phyloP scores from a whole-genome alignment of 2,113 vertebrate genomes.

The Calyptommatus sinebrachiatus region DNA sequence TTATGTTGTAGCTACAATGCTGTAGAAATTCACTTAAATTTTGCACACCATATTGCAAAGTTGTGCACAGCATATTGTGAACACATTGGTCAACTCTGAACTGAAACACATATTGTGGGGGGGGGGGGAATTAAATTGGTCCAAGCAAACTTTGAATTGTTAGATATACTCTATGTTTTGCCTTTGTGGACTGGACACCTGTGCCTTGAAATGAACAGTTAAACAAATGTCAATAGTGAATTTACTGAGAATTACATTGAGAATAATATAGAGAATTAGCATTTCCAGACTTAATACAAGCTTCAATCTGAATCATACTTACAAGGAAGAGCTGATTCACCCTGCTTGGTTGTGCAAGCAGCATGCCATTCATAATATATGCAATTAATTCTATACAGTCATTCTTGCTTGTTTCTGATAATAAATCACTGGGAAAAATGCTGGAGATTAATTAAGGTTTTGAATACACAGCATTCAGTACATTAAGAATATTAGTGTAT shows the following conservation, averaged over 20 bases:
- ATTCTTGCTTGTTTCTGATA: background rate
- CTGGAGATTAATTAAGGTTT: slow-evolving; percentile 27
- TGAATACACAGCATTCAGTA: slow-evolving; percentile 23
- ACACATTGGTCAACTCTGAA: no score
- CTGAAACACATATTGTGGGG: no score
- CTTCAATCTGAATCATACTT: background rate
- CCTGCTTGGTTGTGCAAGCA: background rate
- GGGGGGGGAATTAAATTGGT: no score
- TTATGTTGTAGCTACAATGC: no score
- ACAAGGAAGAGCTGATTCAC: background rate
- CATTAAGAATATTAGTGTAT: slow-evolving; percentile 38
- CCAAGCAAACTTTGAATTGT: no score
- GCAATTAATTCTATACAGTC: background rate
- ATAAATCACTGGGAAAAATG: background rate
- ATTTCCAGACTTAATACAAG: background rate
- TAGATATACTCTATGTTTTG: no score
- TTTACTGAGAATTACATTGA: no score
- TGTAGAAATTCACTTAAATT: no score
- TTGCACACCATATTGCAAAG: no score
- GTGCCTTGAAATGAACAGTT: background rate
- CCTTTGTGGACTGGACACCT: no score
- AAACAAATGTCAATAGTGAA: no score
- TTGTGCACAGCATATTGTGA: no score
- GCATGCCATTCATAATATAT: slow-evolving; percentile 11
- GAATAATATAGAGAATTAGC: background rate